A percentile compares a stretch with the other conserved stretches of the same genome.
phyloP scores from a whole-genome alignment of 2,797 vertebrate species.

The Poecilia picta region DNA sequence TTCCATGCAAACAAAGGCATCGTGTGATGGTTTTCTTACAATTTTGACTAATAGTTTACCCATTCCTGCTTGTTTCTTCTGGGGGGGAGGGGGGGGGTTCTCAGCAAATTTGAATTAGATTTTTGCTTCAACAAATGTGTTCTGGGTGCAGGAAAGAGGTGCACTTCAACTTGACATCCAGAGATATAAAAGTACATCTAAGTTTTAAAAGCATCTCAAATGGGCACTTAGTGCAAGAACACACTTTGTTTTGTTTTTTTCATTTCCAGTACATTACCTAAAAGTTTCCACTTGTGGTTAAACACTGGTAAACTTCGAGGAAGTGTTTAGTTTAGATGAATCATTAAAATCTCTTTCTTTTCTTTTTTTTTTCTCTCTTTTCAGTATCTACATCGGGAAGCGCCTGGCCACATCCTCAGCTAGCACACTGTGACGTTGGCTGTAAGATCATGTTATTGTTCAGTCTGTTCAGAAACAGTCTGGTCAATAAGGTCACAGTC shows the following conservation, averaged over 20 bases:
- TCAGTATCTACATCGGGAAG: slow-evolving; percentile 83
- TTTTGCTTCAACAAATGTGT: not conserved
- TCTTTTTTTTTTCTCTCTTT: slow-evolving; percentile 26
- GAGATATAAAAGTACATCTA: not conserved
- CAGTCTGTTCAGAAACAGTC: slow-evolving; percentile 42
- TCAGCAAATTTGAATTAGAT: not conserved
- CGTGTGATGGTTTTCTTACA: not conserved
- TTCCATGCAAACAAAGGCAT: not conserved
- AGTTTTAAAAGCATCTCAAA: not conserved
- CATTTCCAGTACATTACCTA: not conserved
- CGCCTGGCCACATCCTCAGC: slow-evolving; percentile 79
- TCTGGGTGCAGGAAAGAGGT: not conserved
- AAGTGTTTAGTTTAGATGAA: not conserved
- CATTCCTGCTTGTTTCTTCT: not conserved
- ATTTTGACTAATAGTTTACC: not conserved
- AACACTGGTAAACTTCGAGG: not conserved
- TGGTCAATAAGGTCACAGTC: slow-evolving; percentile 61
- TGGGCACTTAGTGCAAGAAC: not conserved
- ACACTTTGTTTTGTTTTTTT: not conserved
- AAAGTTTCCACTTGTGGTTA: not conserved
- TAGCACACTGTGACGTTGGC: slow-evolving; percentile 75
- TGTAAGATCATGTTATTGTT: slow-evolving; percentile 35
- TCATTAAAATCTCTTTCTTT: slow-evolving; percentile 4
- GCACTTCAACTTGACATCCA: not conserved
- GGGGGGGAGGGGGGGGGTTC: not conserved